Base-by-base conservation (phyloP, 2,113 vertebrate genomes). In the Hiodon alosoides region DNA sequence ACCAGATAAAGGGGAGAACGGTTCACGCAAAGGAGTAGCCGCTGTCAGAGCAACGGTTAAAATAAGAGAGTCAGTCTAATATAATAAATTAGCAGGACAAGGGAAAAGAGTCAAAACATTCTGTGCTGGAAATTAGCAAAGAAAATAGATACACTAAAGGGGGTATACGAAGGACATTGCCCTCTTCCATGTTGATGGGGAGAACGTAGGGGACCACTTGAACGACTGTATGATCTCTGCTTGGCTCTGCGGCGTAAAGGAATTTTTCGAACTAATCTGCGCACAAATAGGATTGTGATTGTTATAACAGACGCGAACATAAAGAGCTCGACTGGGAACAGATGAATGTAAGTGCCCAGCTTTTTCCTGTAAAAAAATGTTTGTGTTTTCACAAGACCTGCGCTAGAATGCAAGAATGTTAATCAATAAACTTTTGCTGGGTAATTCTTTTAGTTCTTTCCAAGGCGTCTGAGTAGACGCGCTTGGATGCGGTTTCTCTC, bases 311-410 rank as follows among this genome's bases (percentile, higher is more conserved):
- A 68, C 46, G 71, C 64, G 75, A 7, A 64, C 31, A 67, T 60
- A 52, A 67, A 17, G 69, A 80, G 46, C 46, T 17, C 74, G 76
- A 80, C 69, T 79, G 79, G 79, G 81, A 85, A 75, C 89, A 82
- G 80, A 90, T 89, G 88, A 86, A 84, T 88, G 91, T 92, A 85
- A 92, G 91, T 91, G 79, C 73, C 61, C 48, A n/a, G 7, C 52
- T 6, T 68, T 68, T 68, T n/a, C 48, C 66, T 67, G 66, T 16
- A 51, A 13, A 67, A 51, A n/a, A n/a, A 52, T 50, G 11, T 46
- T n/a, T 50, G 48, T 13, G 14, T 16, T 68, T 50, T 50, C 47
- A 52, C 66, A 68, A 52, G n/a, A 61, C 31, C 31, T 31, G 31
- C 2, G 31, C 31, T 11, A 67, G 52, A 51, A 67, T 52, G 66